Conservation (phyloP, 1,140 invertebrate species). For the Saccostrea glomerata region DNA sequence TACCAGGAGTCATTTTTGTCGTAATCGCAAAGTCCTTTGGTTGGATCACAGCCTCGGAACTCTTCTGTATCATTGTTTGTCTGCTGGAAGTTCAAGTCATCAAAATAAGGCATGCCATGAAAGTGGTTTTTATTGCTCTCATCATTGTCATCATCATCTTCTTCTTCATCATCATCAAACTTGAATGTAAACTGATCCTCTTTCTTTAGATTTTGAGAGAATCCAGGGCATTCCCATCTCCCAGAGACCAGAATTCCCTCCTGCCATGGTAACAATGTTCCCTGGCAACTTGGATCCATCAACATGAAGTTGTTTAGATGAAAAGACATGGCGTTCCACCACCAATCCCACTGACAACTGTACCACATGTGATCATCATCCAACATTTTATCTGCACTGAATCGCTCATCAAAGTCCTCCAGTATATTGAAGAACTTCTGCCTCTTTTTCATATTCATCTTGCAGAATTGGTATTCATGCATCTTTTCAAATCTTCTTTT, state of each 20-base stretch:
- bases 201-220: slow-evolving; percentile 7
- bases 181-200: neutral
- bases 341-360: slow-evolving; percentile 40
- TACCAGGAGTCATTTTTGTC: slow-evolving; percentile 36
- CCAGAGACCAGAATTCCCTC: neutral
- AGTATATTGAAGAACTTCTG: slow-evolving; percentile 17
- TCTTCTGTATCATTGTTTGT: slow-evolving; percentile 18
- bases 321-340: slow-evolving; percentile 28
- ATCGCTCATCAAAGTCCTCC: slow-evolving; percentile 27
- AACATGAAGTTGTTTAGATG: neutral
- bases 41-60: slow-evolving; percentile 5
- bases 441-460: slow-evolving; percentile 31
- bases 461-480: slow-evolving; percentile 17
- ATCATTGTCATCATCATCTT: neutral
- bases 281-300: slow-evolving; percentile 24
- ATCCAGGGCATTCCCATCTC: slow-evolving; percentile 19
- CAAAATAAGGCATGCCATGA: neutral
- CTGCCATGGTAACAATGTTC: slow-evolving; percentile 16
- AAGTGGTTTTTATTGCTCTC: neutral
- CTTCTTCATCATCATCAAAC: neutral
- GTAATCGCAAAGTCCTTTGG: neutral
- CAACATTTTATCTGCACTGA: neutral
- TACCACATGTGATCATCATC: slow-evolving; percentile 33
- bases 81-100: neutral
- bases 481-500: slow-evolving; percentile 34